Evolutionary conservation across 2,797 vertebrate genomes (phyloP), one percentile per base, ranked within the genome.

Genomic region (Chelon labrosus): DNA sequence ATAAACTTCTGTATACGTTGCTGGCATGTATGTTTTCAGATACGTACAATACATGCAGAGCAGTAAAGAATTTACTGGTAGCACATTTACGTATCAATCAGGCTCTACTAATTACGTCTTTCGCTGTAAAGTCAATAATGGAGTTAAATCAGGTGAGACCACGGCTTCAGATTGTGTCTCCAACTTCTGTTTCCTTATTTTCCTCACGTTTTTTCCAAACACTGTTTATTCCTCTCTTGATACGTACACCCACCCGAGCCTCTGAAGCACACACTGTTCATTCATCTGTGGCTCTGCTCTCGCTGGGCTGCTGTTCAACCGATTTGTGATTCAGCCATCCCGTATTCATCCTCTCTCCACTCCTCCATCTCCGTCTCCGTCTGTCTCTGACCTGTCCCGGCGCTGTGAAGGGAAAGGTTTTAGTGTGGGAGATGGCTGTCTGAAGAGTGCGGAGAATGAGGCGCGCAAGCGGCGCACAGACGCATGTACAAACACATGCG

Each of bases 371-470:
- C 76, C 73, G 51, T 80, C 71, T 77, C 39, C 37, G 54, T 80
- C 80, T 62, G 69, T 87, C 77, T 86, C 77, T 80, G 86, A 86
- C 83, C 88, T 56, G 83, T 85, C 86, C 85, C 59, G 19, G 76
- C 86, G 85, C 60, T 85, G 83, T 79, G 70, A 85, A 79, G 79
- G 79, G 69, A 73, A 82, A 56, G 59, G 76, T 85, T 85, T 84
- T 59, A 63, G 82, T 84, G 83, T 80, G 75, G 85, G 85, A 83
- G 85, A 87, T 61, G 84, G 71, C 80, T 88, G 83, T 79, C 80
- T 89, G 81, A 75, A 79, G 85, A 88, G 79, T 22, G 65, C 19
- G 31, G 31, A 54, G 76, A 84, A 64, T n/a, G 65, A 79, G 62
- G 80, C 52, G 9, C 61, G 49, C 54, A 56, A 22, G 58, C n/a